A percentile compares a stretch with the other conserved stretches of the same genome.
phyloP scores from a whole-genome alignment of 1,140 invertebrate genomes.

The Drosophila albomicans region DNA sequence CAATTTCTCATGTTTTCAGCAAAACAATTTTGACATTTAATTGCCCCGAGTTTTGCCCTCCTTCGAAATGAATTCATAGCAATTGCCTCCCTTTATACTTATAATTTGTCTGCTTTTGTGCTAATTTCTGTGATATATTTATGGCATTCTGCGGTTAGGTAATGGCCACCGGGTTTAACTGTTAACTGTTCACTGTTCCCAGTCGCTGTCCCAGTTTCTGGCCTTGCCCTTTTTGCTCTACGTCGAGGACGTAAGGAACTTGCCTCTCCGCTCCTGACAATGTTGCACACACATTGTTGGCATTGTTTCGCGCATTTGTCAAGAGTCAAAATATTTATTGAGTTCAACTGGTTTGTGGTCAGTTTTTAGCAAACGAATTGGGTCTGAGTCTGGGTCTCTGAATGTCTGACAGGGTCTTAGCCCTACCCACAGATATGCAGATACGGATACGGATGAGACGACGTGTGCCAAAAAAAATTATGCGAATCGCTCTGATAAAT shows the following conservation, averaged over 20 bases:
- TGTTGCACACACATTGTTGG: constrained; percentile 37
- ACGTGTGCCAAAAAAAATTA: constrained; percentile 76
- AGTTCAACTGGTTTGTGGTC: constrained; percentile 74
- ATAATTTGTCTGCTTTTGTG: constrained; percentile 53
- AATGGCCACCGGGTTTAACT: constrained; percentile 35
- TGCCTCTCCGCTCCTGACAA: neutral
- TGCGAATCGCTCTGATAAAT: constrained; percentile 71
- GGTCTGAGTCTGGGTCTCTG: constrained; percentile 5
- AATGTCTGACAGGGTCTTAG: constrained; percentile 16
- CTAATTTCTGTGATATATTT: constrained; percentile 49
- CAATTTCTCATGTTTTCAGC: constrained; percentile 46
- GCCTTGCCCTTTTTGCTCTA: constrained; percentile 9
- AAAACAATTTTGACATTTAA: constrained; percentile 61
- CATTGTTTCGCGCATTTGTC: constrained; percentile 72
- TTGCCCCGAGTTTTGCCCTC: constrained; percentile 50
- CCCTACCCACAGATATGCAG: constrained; percentile 47
- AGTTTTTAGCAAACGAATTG: constrained; percentile 36
- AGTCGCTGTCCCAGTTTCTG: neutral
- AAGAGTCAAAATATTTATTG: constrained; percentile 83
- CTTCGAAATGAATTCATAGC: constrained; percentile 28
- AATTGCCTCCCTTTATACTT: constrained; percentile 17
- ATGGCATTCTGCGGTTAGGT: constrained; percentile 41
- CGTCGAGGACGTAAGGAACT: constrained; percentile 10
- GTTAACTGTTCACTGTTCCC: constrained; percentile 2
- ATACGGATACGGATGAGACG: constrained; percentile 43